Conservation (phyloP, 1,140 invertebrate genomes). For the Leptinotarsa lineolata region DNA sequence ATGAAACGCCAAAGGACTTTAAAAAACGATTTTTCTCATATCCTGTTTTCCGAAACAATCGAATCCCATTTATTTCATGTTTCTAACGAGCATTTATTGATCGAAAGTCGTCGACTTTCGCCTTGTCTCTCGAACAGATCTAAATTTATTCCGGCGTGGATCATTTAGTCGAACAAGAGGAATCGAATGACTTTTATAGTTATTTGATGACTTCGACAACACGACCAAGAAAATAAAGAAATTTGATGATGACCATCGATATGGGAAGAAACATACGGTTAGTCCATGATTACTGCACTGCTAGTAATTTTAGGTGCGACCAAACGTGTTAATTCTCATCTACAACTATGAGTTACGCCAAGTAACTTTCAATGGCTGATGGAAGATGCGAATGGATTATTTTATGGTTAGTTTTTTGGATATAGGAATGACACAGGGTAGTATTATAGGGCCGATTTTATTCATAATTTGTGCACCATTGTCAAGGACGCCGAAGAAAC, state of each 20-base stretch:
- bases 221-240: conserved; percentile 7
- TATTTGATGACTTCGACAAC: conserved; percentile 12
- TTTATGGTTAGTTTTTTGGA: no score
- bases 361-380: no score
- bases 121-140: conserved; percentile 22
- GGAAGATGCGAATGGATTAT: no score
- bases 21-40: no score
- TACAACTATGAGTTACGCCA: no score
- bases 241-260: conserved; percentile 4
- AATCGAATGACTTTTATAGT: conserved; percentile 21
- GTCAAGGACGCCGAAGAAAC: no score
- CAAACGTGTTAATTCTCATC: neutral
- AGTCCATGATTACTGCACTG: neutral
- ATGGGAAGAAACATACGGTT: neutral
- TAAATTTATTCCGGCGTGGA: conserved; percentile 19
- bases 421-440: no score
- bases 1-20: no score
- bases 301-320: neutral
- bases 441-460: no score
- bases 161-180: conserved; percentile 19
- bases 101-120: neutral
- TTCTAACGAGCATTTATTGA: neutral
- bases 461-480: no score
- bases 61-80: conserved; percentile 38
- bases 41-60: neutral